A percentile compares a stretch with the other conserved stretches of the same genome.
Evolutionary conservation across 2,113 vertebrate species (phyloP).

Genomic region (Poecilia latipinna): DNA sequence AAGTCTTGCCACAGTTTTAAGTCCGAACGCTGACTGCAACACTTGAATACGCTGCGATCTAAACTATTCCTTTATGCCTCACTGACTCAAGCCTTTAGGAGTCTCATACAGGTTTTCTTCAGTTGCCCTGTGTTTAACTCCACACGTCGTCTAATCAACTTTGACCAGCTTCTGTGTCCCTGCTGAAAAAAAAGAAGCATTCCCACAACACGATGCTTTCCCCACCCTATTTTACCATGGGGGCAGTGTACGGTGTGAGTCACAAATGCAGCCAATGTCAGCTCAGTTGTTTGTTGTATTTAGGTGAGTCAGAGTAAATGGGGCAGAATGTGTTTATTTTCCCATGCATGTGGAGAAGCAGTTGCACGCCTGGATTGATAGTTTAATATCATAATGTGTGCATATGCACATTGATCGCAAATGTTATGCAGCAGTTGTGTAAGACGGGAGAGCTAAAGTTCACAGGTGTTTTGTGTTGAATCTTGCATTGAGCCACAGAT

Average conservation of each 20-base stretch:
- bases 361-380: too few relatives aligned
- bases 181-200: background rate
- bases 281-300: background rate
- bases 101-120: background rate
- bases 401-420: background rate
- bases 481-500: slow-evolving; percentile 44
- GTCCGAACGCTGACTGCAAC: background rate
- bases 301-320: too few relatives aligned
- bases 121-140: background rate
- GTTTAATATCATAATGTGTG: background rate
- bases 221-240: too few relatives aligned
- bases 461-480: slow-evolving; percentile 72
- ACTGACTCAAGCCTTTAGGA: background rate
- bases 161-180: background rate
- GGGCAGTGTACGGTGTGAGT: background rate
- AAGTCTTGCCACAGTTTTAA: background rate
- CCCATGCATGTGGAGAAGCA: too few relatives aligned
- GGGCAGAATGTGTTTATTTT: too few relatives aligned
- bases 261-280: background rate
- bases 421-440: slow-evolving; percentile 23
- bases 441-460: slow-evolving; percentile 62
- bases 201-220: too few relatives aligned
- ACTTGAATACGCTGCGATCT: background rate
- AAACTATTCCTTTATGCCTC: background rate
- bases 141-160: background rate